A percentile compares a stretch with the other conserved stretches of the same genome.
phyloP scores from a whole-genome alignment of 2,888 invertebrate species.

The Dysmachus trigonus region DNA sequence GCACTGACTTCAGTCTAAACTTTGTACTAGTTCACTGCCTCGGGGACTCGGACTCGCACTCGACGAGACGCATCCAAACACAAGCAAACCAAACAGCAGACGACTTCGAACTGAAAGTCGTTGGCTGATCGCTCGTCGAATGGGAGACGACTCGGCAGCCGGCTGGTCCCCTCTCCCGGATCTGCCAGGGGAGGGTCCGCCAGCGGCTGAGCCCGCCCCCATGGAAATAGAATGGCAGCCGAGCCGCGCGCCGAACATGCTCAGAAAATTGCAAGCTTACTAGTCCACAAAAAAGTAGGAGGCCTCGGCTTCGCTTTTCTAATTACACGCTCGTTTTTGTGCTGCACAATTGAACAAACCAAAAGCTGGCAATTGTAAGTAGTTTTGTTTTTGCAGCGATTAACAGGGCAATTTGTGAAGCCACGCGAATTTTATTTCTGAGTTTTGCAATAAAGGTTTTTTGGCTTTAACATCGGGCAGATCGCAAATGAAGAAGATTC shows the following conservation, averaged over 20 bases:
- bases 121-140: conserved; percentile 16
- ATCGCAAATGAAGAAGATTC: neutral
- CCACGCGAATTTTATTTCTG: neutral
- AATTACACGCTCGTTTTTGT: neutral
- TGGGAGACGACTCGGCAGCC: neutral
- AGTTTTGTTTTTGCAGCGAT: neutral
- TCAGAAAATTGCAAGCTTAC: neutral
- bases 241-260: neutral
- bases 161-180: neutral
- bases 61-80: neutral
- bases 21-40: neutral
- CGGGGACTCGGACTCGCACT: too few species aligned
- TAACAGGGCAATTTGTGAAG: neutral
- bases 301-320: neutral
- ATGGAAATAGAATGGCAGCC: neutral
- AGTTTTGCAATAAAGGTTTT: neutral
- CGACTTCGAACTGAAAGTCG: conserved; percentile 9
- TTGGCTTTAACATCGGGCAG: neutral
- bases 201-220: neutral
- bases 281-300: neutral
- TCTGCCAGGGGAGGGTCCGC: neutral
- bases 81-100: neutral
- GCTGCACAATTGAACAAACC: neutral
- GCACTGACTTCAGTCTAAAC: neutral
- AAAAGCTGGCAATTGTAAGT: neutral